Base-by-base conservation (phyloP, 2,113 vertebrate genomes). In the Bos taurus region DNA sequence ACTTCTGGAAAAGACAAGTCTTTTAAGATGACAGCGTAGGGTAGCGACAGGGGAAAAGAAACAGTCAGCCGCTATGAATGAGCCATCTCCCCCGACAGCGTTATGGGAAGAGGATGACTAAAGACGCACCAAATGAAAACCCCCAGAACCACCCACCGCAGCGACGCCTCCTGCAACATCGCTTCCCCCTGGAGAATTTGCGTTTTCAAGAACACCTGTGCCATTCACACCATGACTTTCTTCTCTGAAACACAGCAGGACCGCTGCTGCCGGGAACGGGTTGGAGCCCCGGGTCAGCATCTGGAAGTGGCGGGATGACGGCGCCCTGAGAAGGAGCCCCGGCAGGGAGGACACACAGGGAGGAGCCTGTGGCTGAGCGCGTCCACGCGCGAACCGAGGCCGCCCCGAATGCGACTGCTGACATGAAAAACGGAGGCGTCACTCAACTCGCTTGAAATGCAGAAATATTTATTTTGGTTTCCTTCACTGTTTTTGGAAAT, bases 381-480 rank as follows among this genome's bases (percentile, higher is more conserved):
- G 2, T 3, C 23, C 40, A 40, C 40, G 40, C 40, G 40, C 40
- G 40, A 3, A 6, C 13, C 4, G 3, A 36, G 52, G 84, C 80
- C 57, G 21, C 43, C 36, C 54, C 0, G 1, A 4, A 2, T 3
- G 30, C 4, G 9, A 78, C 10, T 23, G 28, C 6, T 7, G 14
- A 85, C 74, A 26, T 1, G 50, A 26, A 97, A 98, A 48, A 98
- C 1, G 19, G 54, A 98, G 33, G 62, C 93, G 94, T 93, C 95
- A 98, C 95, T 33, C 57, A 74, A 74, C 60, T 36, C 52, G 54
- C 60, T 43, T 98, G 98, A 99, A 99, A 99, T 98, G 98, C 98
- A 99, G 98, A 99, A 99, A 98, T 98, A 98, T 99, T 99, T 98
- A 99, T 99, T 99, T 99, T 99, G 98, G 99, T 99, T 99, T 99